A percentile compares a stretch with the other conserved stretches of the same genome.
phyloP scores from a whole-genome alignment of 1,140 invertebrate species.

The Ceratosolen fusciceps region DNA sequence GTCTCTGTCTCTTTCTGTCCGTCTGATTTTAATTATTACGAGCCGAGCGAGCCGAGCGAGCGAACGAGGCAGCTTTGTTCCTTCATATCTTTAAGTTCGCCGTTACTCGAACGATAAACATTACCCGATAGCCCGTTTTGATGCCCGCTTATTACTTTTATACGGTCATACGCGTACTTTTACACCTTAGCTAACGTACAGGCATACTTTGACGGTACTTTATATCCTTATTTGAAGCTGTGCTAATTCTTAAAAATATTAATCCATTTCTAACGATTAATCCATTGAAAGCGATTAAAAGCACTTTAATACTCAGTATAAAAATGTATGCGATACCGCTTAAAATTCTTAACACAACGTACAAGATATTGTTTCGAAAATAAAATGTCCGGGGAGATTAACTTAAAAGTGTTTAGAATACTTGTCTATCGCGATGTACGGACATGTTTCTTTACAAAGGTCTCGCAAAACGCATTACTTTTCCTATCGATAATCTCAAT shows the following conservation, averaged over 20 bases:
- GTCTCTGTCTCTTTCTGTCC: background rate
- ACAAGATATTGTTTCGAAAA: too few species aligned
- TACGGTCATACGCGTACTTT: too few species aligned
- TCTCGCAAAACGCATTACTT: conserved; percentile 17
- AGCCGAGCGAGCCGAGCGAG: too few species aligned
- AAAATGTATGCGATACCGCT: background rate
- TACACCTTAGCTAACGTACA: too few species aligned
- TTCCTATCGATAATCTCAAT: conserved; percentile 1
- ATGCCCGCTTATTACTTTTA: background rate
- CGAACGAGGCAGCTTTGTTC: background rate
- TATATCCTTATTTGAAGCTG: background rate
- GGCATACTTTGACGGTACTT: background rate
- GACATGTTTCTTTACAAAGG: background rate
- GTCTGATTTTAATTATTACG: background rate
- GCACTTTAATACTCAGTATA: background rate
- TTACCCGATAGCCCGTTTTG: background rate
- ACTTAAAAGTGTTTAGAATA: too few species aligned
- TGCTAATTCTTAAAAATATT: conserved; percentile 10
- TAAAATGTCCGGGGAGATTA: too few species aligned
- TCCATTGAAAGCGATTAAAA: background rate
- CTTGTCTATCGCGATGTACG: background rate
- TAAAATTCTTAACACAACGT: background rate
- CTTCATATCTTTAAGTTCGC: background rate
- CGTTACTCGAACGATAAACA: background rate
- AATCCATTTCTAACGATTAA: background rate